Evolutionary conservation across 2,113 vertebrate genomes (phyloP), one percentile per base, ranked within the genome.

Genomic region (Irena cyanogastra): DNA sequence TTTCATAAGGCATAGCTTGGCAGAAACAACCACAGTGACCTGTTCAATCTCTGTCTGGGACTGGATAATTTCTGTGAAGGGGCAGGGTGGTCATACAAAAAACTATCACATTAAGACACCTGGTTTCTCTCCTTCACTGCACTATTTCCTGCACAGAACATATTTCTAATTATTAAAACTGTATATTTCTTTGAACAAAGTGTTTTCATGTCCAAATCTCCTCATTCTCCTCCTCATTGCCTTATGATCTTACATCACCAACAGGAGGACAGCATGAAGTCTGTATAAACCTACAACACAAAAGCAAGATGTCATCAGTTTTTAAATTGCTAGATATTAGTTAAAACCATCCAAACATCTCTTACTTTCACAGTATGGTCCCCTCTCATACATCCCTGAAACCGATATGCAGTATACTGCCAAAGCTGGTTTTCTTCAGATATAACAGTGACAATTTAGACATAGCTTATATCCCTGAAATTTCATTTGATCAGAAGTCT

Each of bases 1-100:
- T 33, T 41, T 14, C 16, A n/a, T 19, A 9, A 37, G 22, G 7
- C 0, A 0, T 4, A 45, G 2, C 13, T 70, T 44, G 16, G 28
- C 24, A 79, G 44, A 10, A 56, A 23, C 28, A n/a, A 50, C 8
- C 6, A 26, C 12, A 59, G 9, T 54, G 50, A 54, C 15, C 9
- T 70, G 16, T 49, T 5, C 24, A 49, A 2, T 23, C 28, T 59
- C 31, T 68, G 8, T 49, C 5, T 65, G 41, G 12, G 35, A 50
- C 33, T 45, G 6, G 16, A 41, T 33, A 9, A 31, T 52, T 6
- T 71, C 37, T 84, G 16, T 23, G n/a, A 72, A 57, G n/a, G 11
- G 14, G 14, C 24, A 70, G 1, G 4, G 9, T 56, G 6, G 18
- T 53, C n/a, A 39, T 44, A 26, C 19, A 39, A 68, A 26, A 49